These are phyloP conservation scores for Atethmia centrago DNA, from an alignment of 2,888 invertebrate species.

Conservation along the genomic window DNA sequence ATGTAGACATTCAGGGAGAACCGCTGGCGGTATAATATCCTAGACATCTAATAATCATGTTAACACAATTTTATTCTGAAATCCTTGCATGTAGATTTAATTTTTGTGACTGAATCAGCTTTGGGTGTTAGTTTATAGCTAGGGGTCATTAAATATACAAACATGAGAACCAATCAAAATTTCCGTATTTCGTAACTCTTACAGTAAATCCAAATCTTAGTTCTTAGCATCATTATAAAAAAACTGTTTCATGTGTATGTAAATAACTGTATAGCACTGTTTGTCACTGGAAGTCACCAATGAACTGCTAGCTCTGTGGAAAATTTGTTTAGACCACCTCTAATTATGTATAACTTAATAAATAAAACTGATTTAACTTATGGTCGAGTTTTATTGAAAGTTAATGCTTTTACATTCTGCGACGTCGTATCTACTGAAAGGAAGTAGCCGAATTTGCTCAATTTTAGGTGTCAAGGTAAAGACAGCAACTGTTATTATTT, in stretches of 20 bases:
- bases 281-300: slow-evolving; percentile 84
- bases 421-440: slow-evolving; percentile 22
- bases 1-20: slow-evolving; percentile 58
- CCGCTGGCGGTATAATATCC: slow-evolving; percentile 83
- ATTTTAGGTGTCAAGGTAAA: slow-evolving; percentile 7
- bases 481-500: neutral
- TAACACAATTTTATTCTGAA: slow-evolving; percentile 66
- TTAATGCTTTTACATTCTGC: slow-evolving; percentile 30
- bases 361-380: slow-evolving; percentile 85
- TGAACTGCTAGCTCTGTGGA: slow-evolving; percentile 81
- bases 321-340: slow-evolving; percentile 83
- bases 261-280: slow-evolving; percentile 82
- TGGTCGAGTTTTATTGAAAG: slow-evolving; percentile 70
- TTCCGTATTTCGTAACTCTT: slow-evolving; percentile 58
- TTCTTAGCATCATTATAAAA: slow-evolving; percentile 75
- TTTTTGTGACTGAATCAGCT: slow-evolving; percentile 70
- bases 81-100: slow-evolving; percentile 75
- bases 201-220: slow-evolving; percentile 72
- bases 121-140: slow-evolving; percentile 72
- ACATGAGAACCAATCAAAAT: slow-evolving; percentile 47
- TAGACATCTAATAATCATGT: slow-evolving; percentile 73
- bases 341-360: slow-evolving; percentile 86
- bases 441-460: slow-evolving; percentile 14
- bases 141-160: slow-evolving; percentile 47
- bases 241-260: slow-evolving; percentile 79